These are phyloP conservation scores for Liposcelis brunnea DNA, from an alignment of 2,888 invertebrate genomes.

Conservation along the genomic window DNA sequence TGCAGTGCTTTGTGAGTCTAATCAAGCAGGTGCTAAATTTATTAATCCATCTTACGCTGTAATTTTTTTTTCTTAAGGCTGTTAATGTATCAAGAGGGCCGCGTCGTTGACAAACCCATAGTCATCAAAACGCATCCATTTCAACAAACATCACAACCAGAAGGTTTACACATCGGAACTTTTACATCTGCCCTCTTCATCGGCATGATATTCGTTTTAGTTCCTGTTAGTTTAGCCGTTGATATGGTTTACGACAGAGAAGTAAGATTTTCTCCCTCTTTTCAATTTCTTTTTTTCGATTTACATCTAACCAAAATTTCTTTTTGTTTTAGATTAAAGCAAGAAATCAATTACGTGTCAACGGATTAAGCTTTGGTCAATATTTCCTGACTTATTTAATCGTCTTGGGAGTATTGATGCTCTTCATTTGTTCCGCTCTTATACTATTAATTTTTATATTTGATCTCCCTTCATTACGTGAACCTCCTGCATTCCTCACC, in stretches of 20 bases:
- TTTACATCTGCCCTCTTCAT: slow-evolving; percentile 58
- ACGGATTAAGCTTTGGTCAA: slow-evolving; percentile 57
- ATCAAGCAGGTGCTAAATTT: too few relatives aligned
- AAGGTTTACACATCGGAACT: slow-evolving; percentile 50
- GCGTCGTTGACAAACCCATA: slow-evolving; percentile 30
- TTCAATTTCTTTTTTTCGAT: slow-evolving; percentile 1
- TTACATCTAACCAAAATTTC: slow-evolving; percentile 2
- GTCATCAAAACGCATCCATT: slow-evolving; percentile 50
- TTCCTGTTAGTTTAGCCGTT: slow-evolving; percentile 58
- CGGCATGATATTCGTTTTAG: slow-evolving; percentile 62
- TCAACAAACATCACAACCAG: slow-evolving; percentile 54
- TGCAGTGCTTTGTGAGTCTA: too few relatives aligned
- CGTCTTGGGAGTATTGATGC: slow-evolving; percentile 49
- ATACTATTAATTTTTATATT: slow-evolving; percentile 46
- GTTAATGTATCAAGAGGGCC: neutral
- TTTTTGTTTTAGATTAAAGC: slow-evolving; percentile 48
- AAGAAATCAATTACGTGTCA: slow-evolving; percentile 64
- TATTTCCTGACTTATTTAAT: slow-evolving; percentile 61
- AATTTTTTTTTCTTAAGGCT: neutral
- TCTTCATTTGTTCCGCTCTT: slow-evolving; percentile 45
- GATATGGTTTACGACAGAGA: slow-evolving; percentile 72
- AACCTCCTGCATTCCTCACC: slow-evolving; percentile 49
- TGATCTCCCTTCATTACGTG: slow-evolving; percentile 50
- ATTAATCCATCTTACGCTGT: neutral
- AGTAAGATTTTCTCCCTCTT: slow-evolving; percentile 29